Base-by-base conservation (phyloP, 2,797 vertebrate genomes). In the Lycodopsis pacificus region DNA sequence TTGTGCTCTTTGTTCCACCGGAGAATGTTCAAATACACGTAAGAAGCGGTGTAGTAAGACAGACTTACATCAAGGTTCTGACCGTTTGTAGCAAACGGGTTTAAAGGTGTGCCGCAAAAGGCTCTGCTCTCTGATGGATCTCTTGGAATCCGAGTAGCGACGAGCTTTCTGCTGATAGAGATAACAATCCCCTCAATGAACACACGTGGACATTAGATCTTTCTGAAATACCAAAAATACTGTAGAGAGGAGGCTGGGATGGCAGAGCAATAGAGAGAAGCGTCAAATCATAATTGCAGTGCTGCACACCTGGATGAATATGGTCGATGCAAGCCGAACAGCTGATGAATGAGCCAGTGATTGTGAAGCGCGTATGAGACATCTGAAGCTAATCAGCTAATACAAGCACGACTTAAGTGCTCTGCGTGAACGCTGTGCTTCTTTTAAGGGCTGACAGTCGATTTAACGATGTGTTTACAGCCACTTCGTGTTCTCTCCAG, bases 261-360 rank as follows among this genome's bases (percentile, higher is more conserved):
- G 20, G 19, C 10, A 40, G 32, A 38, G 32, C 15, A 30, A 14
- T 9, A 25, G 65, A 19, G 17, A 61, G 20, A 15, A 9, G 49
- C 14, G 3, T 25, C 63, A 57, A 32, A 25, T 44, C 51, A 14
- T 65, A 36, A 64, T 15, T 40, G 25, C 20, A 5, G 15, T 44
- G 30, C 10, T n/a, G 53, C 12, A 15, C 22, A 77, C 53, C 7
- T 49, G 25, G 38, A 59, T 54, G 40, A 73, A 38, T 44, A 25
- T 5, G 32, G 63, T 27, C 30, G 20, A 40, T 54, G 61, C 13
- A 4, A 15, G 20, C 22, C 25, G 42, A 46, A 44, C n/a, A 64
- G 66, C 61, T 63, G 67, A 57, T 56, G 44, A 76, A 73, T 49
- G 27, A 69, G 61, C 27, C 64, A 46, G 11, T 59, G 62, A 82